A percentile compares a stretch with the other conserved stretches of the same genome.
Conservation (phyloP, 2,888 invertebrate species). For the Chrysodeixis includens region DNA sequence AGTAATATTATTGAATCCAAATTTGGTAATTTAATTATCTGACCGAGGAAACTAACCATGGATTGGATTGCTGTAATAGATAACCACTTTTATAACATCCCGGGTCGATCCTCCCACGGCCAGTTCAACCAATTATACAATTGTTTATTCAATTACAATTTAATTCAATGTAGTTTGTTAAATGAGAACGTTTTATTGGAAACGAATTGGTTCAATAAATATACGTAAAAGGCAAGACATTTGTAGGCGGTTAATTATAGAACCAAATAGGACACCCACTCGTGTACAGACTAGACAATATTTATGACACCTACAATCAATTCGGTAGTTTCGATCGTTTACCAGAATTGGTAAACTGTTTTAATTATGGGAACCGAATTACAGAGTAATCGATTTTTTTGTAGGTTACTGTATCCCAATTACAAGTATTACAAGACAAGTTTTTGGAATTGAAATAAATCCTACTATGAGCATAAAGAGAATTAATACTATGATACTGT, state of each 20-base stretch:
- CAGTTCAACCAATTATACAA: slow-evolving; percentile 35
- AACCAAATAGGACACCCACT: slow-evolving; percentile 26
- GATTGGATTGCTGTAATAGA: slow-evolving; percentile 9
- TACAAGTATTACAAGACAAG: too few relatives aligned
- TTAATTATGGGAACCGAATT: slow-evolving; percentile 17
- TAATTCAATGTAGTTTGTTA: slow-evolving; percentile 47
- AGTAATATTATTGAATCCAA: background rate
- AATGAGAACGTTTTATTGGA: slow-evolving; percentile 40
- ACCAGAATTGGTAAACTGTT: slow-evolving; percentile 30
- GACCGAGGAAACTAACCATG: background rate
- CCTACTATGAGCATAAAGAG: too few relatives aligned
- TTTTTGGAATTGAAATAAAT: too few relatives aligned
- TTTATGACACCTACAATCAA: slow-evolving; percentile 25
- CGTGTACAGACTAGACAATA: slow-evolving; percentile 12
- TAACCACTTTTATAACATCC: slow-evolving; percentile 19
- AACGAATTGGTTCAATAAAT: slow-evolving; percentile 53
- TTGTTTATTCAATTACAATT: slow-evolving; percentile 51
- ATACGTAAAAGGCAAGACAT: slow-evolving; percentile 38
- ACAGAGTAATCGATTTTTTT: background rate
- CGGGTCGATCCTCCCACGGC: slow-evolving; percentile 40
- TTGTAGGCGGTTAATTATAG: slow-evolving; percentile 49
- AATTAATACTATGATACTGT: too few relatives aligned
- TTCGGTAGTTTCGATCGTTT: slow-evolving; percentile 22
- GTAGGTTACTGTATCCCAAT: too few relatives aligned
- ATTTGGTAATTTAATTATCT: slow-evolving; percentile 1